Percentiles rank a stretch among this genome's conserved stretches.
Conservation (phyloP, 2,888 invertebrate species). For the Creontiades dilutus region DNA sequence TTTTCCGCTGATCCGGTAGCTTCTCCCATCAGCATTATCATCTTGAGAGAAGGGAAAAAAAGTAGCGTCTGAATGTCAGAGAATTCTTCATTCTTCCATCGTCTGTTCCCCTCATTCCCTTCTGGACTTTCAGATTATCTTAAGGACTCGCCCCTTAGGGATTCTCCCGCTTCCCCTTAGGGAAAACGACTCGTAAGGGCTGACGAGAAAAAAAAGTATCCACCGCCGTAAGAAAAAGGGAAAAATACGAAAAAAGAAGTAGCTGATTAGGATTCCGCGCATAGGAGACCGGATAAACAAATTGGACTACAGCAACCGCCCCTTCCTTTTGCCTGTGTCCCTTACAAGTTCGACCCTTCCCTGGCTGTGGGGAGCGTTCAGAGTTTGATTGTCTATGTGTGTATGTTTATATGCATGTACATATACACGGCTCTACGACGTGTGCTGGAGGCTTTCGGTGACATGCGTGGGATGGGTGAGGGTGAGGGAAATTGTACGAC, state of each 20-base stretch:
- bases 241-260: neutral
- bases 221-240: neutral
- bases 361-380: neutral
- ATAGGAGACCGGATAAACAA: slow-evolving; percentile 48
- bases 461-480: neutral
- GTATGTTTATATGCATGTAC: neutral
- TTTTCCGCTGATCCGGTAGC: neutral
- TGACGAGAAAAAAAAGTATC: neutral
- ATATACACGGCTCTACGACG: neutral
- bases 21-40: neutral
- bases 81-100: slow-evolving; percentile 36
- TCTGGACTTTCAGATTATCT: neutral
- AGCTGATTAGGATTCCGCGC: slow-evolving; percentile 61
- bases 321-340: neutral
- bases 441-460: neutral
- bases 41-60: neutral
- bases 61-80: neutral
- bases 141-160: slow-evolving; percentile 5
- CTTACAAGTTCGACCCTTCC: neutral
- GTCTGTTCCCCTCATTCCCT: neutral
- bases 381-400: neutral
- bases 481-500: neutral
- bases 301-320: slow-evolving; percentile 12
- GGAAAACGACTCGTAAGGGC: neutral
- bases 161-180: neutral